Evolutionary conservation across 2,888 invertebrate genomes (phyloP), one percentile per base, ranked within the genome.

Genomic region (Pammene fasciana): DNA sequence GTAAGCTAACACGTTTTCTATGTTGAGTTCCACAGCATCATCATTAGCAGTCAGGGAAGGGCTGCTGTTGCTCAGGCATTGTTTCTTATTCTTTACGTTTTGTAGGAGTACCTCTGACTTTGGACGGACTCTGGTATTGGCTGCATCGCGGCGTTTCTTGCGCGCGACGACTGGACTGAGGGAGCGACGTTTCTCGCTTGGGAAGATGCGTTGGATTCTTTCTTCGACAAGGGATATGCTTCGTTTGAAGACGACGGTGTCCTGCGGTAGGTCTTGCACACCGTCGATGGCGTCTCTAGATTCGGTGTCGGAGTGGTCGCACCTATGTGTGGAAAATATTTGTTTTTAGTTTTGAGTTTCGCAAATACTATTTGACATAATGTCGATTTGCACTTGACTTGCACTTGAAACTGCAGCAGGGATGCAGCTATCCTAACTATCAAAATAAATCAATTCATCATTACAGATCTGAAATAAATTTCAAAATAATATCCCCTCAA

Each of bases 161-260:
- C 77, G 74, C 0, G 70, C 43, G 8, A 73, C 54, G 0, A 74
- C 68, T 0, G 82, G 79, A 0, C 76, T 77, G 2, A n/a, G 38
- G 13, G 45, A 18, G 77, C 65, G 26, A 45, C 82, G 77, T 72
- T 86, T 87, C 1, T 89, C 88, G 74, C 85, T 86, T 0, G 90
- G 87, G 10, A 83, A 74, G 16, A 90, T 76, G 66, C 90, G 87
- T 68, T 90, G 87, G 38, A 90, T 85, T 26, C 90, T 79, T 67
- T 92, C 90, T 66, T 91, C 90, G 10, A 92, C 76, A 3, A 92
- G 77, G 0, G 92, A 90, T 38, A 92, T 87, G 78, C 90, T 90
- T 3, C 92, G 83, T 72, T 91, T 91, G 81, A 83, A 89, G 5
- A 92, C 85, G 1, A 92, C 88, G 0, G 91, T 89, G 77, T 91